phyloP scores from a whole-genome alignment of 2,797 vertebrate species.

The Leptoclinus maculatus region DNA sequence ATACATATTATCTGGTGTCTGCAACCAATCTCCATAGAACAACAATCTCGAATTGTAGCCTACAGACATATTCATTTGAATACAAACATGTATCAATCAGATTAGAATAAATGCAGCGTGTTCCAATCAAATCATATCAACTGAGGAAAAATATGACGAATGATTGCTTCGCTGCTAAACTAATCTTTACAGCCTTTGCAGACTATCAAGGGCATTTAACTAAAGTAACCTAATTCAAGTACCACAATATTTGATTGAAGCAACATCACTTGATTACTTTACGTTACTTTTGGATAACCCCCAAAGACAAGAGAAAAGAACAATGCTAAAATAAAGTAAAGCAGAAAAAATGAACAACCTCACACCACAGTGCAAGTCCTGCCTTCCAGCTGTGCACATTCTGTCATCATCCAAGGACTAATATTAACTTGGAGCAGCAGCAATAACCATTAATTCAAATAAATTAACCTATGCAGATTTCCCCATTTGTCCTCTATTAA shows the following conservation, averaged over 20 bases:
- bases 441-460: background rate
- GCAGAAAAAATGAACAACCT: background rate
- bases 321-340: background rate
- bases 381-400: background rate
- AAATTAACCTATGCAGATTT: background rate
- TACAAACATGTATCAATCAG: slow-evolving; percentile 1
- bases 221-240: background rate
- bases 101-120: slow-evolving; percentile 1
- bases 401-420: background rate
- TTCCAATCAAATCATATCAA: slow-evolving; percentile 9
- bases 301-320: background rate
- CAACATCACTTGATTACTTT: background rate
- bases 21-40: background rate
- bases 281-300: background rate
- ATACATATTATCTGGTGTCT: slow-evolving; percentile 1
- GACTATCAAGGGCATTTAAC: background rate
- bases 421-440: background rate
- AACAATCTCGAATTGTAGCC: background rate
- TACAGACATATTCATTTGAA: background rate
- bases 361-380: background rate
- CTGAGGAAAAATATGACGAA: slow-evolving; percentile 6
- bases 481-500: background rate
- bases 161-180: slow-evolving; percentile 10
- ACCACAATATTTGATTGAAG: background rate
- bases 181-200: slow-evolving; percentile 14